Evolutionary conservation across 2,797 vertebrate species (phyloP).

Genomic region (Poeciliopsis paucimaculata): DNA sequence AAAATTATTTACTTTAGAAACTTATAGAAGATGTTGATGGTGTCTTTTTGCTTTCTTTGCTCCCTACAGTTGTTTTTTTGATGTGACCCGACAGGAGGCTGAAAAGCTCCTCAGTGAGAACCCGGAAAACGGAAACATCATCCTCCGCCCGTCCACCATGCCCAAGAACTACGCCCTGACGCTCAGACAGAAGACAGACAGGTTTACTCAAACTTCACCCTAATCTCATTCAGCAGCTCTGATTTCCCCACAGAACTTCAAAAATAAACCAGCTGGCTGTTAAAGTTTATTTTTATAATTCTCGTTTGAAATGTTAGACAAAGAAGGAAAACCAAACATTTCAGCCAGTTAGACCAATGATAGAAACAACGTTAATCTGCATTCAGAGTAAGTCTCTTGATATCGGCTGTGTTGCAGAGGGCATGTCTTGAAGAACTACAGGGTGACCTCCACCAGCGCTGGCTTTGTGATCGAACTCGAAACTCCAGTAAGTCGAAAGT

Average conservation of each 20-base stretch:
- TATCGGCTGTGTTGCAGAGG: slow-evolving; percentile 61
- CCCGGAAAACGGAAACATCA: slow-evolving; percentile 79
- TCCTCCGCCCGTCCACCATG: slow-evolving; percentile 82
- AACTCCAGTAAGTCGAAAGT: slow-evolving; percentile 56
- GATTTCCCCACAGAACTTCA: neutral
- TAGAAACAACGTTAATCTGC: neutral
- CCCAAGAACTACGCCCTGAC: slow-evolving; percentile 81
- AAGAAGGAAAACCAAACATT: neutral
- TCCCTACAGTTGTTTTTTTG: slow-evolving; percentile 67
- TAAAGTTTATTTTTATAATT: neutral
- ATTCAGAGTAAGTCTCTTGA: neutral
- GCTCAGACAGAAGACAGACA: slow-evolving; percentile 57
- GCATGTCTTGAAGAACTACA: slow-evolving; percentile 65
- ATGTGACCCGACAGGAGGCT: slow-evolving; percentile 81
- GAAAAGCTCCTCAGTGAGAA: slow-evolving; percentile 78
- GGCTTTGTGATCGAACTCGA: slow-evolving; percentile 73
- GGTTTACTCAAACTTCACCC: slow-evolving; percentile 45
- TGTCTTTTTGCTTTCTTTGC: neutral
- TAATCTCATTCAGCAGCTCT: neutral
- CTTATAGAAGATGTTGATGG: neutral
- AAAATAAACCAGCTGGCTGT: neutral
- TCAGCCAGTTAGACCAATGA: neutral
- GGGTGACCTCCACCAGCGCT: slow-evolving; percentile 42
- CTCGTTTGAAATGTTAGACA: neutral
- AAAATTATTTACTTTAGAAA: neutral